phyloP scores from a whole-genome alignment of 1,140 invertebrate species.

The Pollicipes pollicipes region DNA sequence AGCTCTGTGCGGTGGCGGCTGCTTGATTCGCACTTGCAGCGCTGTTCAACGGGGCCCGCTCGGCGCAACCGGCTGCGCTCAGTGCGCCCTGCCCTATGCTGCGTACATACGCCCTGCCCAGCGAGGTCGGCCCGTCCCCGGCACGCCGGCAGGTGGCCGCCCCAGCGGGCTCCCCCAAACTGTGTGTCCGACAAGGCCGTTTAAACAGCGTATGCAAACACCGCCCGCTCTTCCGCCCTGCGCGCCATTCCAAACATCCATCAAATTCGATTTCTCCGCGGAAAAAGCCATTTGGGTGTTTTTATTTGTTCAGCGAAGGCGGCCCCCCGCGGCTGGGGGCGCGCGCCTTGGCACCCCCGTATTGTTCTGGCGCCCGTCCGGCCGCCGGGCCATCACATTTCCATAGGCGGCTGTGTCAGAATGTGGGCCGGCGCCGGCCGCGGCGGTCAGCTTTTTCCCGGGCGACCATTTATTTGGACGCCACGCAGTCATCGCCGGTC shows the following conservation, averaged over 20 bases:
- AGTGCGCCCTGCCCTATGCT: too few relatives aligned
- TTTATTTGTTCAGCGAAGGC: background rate
- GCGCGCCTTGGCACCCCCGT: background rate
- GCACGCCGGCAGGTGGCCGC: background rate
- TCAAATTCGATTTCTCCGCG: background rate
- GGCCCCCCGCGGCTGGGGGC: too few relatives aligned
- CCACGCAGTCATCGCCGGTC: background rate
- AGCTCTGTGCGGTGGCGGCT: too few relatives aligned
- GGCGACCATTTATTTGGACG: background rate
- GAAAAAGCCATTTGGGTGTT: background rate
- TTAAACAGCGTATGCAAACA: background rate
- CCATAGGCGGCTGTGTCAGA: background rate
- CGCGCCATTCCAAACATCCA: background rate
- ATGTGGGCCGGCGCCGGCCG: too few relatives aligned
- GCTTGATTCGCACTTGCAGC: too few relatives aligned
- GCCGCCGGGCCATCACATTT: background rate
- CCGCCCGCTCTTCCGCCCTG: too few relatives aligned
- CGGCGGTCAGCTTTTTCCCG: background rate
- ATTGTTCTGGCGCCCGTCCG: background rate
- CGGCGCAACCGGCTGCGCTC: too few relatives aligned
- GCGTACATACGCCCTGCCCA: too few relatives aligned
- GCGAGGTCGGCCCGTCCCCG: too few relatives aligned
- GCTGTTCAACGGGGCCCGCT: too few relatives aligned
- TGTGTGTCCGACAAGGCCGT: background rate
- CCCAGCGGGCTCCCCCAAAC: background rate